These are phyloP conservation scores for Periophthalmus magnuspinnatus DNA, from an alignment of 2,797 vertebrate genomes.

Conservation along the genomic window DNA sequence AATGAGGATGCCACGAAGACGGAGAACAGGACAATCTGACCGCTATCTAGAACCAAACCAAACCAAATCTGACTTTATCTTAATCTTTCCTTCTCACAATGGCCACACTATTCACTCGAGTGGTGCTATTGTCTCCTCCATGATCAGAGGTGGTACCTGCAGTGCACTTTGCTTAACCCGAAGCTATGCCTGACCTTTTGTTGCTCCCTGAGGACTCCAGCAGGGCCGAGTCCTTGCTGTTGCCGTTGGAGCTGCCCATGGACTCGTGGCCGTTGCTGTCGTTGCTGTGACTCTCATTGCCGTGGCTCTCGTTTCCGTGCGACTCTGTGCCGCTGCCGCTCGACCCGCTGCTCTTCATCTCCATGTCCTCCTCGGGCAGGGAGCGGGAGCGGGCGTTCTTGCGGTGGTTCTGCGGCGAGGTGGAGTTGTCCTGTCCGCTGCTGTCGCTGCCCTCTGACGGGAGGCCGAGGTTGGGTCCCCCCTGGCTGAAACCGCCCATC, in stretches of 20 bases:
- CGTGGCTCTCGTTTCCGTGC: constrained; percentile 76
- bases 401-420: constrained; percentile 48
- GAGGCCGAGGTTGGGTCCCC: constrained; percentile 69
- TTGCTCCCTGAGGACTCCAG: constrained; percentile 80
- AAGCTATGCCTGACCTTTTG: constrained; percentile 79
- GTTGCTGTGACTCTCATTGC: constrained; percentile 80
- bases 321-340: constrained; percentile 83
- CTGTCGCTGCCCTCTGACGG: constrained; percentile 82
- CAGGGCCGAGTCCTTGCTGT: constrained; percentile 84
- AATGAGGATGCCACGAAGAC: too few relatives aligned
- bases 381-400: constrained; percentile 63
- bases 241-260: constrained; percentile 74
- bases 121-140: not conserved
- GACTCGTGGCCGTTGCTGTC: constrained; percentile 79
- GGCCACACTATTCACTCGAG: not conserved
- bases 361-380: constrained; percentile 83
- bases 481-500: constrained; percentile 78
- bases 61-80: not conserved
- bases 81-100: not conserved
- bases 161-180: not conserved
- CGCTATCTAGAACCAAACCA: not conserved
- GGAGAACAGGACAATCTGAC: not conserved
- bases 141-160: not conserved
- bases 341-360: constrained; percentile 88
- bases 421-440: constrained; percentile 64